Base-by-base conservation (phyloP, 2,888 invertebrate genomes). In the Brachyptera putata region DNA sequence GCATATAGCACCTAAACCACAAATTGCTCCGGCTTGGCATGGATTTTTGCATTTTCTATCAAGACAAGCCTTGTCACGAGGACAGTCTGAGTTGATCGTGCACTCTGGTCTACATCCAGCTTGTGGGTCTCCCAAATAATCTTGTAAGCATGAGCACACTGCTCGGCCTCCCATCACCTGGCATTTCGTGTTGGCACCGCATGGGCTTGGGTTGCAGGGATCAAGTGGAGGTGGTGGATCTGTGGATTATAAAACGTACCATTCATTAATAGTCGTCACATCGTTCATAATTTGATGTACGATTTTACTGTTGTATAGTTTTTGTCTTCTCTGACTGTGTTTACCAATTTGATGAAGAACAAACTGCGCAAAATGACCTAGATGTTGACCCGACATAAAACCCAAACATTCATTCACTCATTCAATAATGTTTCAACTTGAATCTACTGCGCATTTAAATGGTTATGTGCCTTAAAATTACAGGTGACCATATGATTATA, bases 1-100 rank as follows among this genome's bases (percentile, higher is more conserved):
- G 70, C 94, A 94, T 57, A 85, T 79, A 14, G 93, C 91, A 71
- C 89, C 85, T 11, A 88, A 77, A 56, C 93, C 93, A 71, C 94
- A 94, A 41, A 90, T 76, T 64, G 64, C 63, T 13, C 67, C 64
- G 18, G 57, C 39, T 70, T 65, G 61, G 60, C 74, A 74, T 55
- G 70, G 67, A 64, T 70, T 66, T 18, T 64, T 57, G 59, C 68
- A 68, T 56, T 71, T 68, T 14, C 68, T 80, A 69, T 89, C 84
- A 13, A 89, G 76, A 71, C 93, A 93, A 14, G 89, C 84, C 72
- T 86, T 83, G 66, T 85, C 81, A 2, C 81, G 75, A 11, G 84
- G 78, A 73, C 93, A 93, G 68, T 92, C 91, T 0, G 90, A 86
- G 73, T 91, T 91, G 68, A 88, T 82, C n/a, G 84, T 79, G 73